Evolutionary conservation across 2,113 vertebrate genomes (phyloP), one percentile per base, ranked within the genome.

Genomic region (Microtus richardsoni): DNA sequence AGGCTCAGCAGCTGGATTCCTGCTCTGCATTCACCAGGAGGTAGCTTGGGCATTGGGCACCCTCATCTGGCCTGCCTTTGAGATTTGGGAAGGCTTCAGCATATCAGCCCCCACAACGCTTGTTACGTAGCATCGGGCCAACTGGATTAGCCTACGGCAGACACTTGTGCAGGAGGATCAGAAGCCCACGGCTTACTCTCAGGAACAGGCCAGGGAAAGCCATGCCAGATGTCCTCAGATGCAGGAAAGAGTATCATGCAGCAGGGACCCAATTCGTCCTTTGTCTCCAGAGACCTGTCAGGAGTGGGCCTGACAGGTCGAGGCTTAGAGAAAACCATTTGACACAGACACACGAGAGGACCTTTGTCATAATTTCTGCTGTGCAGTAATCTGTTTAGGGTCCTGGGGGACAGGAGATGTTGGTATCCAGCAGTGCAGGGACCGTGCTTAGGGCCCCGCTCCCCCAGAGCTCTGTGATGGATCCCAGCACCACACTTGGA

Each of bases 61-160:
- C 2, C 3, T 26, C 54, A 5, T 49, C 26, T 0, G 12, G 74
- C 83, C n/a, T 13, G 2, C 87, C 84, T 21, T 13, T 19, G 1
- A 13, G 26, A 75, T 66, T 73, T 11, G 5, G 4, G 5, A 21
- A 22, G 66, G 33, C 49, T 39, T 44, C 6, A 0, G 3, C 7
- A 79, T 41, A n/a, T 7, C 86, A 3, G 28, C 66, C 39, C 39
- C 14, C 0, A 1, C 4, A 26, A 66, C 7, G 68, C 39, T 0
- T 44, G 52, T 16, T 17, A 6, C 16, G 1, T 39, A 47, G 26
- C 19, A 0, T 70, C 0, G 0, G 71, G 41, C 58, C 36, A 33
- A 54, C 0, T 28, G 12, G 5, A 3, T 47, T 5, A 5, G 19
- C 71, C 74, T 19, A 39, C 52, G n/a, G 71, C 73, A 21, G 33